Base-by-base conservation (phyloP, 2,113 vertebrate genomes). In the Irena cyanogastra region DNA sequence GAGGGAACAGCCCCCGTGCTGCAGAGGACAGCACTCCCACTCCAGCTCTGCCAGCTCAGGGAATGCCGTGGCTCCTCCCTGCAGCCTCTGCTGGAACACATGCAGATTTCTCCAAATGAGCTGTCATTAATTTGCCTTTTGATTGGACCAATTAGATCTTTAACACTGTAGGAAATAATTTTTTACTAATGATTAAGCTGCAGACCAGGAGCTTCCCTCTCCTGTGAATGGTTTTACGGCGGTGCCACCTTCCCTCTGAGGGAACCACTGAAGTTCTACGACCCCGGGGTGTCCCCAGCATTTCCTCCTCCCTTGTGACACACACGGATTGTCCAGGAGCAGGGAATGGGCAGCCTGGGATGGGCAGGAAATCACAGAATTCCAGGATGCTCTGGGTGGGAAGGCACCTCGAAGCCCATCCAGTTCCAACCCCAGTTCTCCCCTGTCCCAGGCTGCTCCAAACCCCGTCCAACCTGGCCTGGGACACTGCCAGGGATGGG, bases 131-230 rank as follows among this genome's bases (percentile, higher is more conserved):
- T 92, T 89, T 97, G 94, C 93, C 95, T 94, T 95, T 93, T 81
- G 83, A 95, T 94, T 94, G 79, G 95, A 88, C 88, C 96, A 95
- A 96, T 97, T 96, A 97, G 84, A 89, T 96, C 94, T 64, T 64
- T 42, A 90, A 71, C 94, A 92, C 94, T 70, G 63, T 39, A 78
- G 87, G 91, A 97, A 95, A 96, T 88, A 78, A 70, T 94, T 95
- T 96, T 91, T 94, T 92, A 76, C 90, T 91, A 93, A 92, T 11
- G 57, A 79, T 93, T 81, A 79, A 90, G 83, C 94, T 21, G 91
- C 91, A 82, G 91, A 35, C 24, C 1, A 3, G 53, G 91, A 86
- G 80, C 47, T 81, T 75, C 35, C 80, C 93, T 89, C 87, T 93
- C 78, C 65, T 13, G 72, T 39, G 89, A 4, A 71, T 7, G 69